Percentiles rank a stretch among this genome's conserved stretches.
Evolutionary conservation across 2,113 vertebrate genomes (phyloP).

Genomic region (human (Homo sapiens)): DNA sequence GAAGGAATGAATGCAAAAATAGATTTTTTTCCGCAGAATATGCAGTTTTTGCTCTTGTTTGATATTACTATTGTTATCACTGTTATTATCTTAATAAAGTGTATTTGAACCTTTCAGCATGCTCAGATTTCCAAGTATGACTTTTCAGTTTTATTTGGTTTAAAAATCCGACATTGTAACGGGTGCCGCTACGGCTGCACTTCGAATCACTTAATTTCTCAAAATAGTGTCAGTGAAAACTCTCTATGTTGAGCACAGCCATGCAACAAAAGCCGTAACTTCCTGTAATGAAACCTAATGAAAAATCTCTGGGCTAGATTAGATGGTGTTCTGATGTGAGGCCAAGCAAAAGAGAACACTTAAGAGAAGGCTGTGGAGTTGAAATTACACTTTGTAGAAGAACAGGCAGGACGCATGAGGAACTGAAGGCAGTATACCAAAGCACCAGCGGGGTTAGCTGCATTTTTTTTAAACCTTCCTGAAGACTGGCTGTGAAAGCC

Average conservation of each 20-base stretch:
- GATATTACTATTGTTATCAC: neutral
- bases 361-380: slow-evolving; percentile 71
- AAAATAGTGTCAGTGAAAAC: slow-evolving; percentile 58
- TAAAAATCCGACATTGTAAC: slow-evolving; percentile 41
- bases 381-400: slow-evolving; percentile 69
- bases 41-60: neutral
- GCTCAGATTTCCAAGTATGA: neutral
- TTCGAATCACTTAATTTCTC: slow-evolving; percentile 80
- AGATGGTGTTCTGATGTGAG: slow-evolving; percentile 73
- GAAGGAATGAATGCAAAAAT: neutral
- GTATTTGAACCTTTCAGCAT: neutral
- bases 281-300: slow-evolving; percentile 82
- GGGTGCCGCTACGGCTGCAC: neutral
- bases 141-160: neutral
- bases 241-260: slow-evolving; percentile 69
- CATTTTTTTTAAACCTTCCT: neutral
- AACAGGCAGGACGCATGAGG: slow-evolving; percentile 10
- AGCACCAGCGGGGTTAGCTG: neutral
- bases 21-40: neutral
- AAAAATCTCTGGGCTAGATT: slow-evolving; percentile 80
- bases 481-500: neutral
- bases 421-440: slow-evolving; percentile 9
- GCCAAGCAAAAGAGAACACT: slow-evolving; percentile 80
- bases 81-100: neutral
- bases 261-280: slow-evolving; percentile 49